Evolutionary conservation across 2,888 invertebrate species (phyloP).

Genomic region (Lysandra bellargus): DNA sequence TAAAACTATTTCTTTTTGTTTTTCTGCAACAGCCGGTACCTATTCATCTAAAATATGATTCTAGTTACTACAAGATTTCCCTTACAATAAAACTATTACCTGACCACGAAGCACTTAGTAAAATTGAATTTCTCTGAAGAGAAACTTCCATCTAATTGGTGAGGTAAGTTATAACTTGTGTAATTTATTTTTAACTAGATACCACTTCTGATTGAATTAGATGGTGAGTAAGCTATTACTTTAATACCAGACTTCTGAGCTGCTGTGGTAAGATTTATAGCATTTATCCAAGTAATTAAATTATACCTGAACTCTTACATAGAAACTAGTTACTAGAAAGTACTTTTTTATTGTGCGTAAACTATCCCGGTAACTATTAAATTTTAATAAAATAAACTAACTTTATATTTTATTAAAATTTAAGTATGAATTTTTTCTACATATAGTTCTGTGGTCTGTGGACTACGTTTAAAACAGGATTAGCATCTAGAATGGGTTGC

Average conservation of each 20-base stretch:
- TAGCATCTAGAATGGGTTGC: neutral
- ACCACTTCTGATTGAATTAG: neutral
- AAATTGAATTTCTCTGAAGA: conserved; percentile 5
- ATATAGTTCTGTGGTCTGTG: too few relatives aligned
- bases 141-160: conserved; percentile 10
- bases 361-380: neutral
- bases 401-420: too few relatives aligned
- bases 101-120: neutral
- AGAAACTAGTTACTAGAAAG: too few relatives aligned
- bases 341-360: neutral
- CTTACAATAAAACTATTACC: neutral
- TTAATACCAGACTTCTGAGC: neutral
- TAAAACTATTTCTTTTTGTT: neutral
- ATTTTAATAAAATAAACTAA: too few relatives aligned
- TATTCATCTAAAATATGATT: neutral
- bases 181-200: conserved; percentile 8
- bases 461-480: too few relatives aligned
- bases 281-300: neutral
- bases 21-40: neutral
- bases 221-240: conserved; percentile 12
- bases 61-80: neutral
- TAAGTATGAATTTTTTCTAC: too few relatives aligned
- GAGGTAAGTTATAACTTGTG: conserved; percentile 6
- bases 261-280: neutral
- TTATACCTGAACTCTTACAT: neutral